Percentiles rank a stretch among this genome's conserved stretches.
Evolutionary conservation across 30 jellyfish, hydroid and myxozoan species (phyloP).

Genomic region (Euphysa ruthae): DNA sequence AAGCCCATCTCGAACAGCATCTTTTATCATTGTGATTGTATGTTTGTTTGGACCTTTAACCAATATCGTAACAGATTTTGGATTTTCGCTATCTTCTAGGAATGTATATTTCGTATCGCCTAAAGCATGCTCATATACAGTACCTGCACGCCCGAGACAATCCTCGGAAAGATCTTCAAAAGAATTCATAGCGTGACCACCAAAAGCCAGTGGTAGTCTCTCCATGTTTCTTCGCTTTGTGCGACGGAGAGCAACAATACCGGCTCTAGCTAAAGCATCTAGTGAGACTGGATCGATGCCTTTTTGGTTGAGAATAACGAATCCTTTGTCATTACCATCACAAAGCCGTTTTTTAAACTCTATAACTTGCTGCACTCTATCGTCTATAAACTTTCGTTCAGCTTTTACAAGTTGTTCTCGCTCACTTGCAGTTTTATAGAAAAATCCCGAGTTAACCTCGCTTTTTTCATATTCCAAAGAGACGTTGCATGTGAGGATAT

Average conservation of each 20-base stretch:
- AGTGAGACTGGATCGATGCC: slow-evolving; percentile 98
- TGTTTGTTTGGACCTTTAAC: slow-evolving; percentile 99
- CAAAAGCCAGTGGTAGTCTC: slow-evolving; percentile 87
- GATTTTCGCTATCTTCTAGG: slow-evolving; percentile 77
- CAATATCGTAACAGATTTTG: slow-evolving; percentile 85
- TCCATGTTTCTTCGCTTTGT: slow-evolving; percentile 99
- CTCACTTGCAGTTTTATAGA: slow-evolving; percentile 97
- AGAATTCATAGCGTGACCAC: slow-evolving; percentile 95
- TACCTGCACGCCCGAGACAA: slow-evolving; percentile 95
- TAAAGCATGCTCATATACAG: slow-evolving; percentile 86
- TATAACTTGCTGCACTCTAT: slow-evolving; percentile 71
- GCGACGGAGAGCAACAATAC: slow-evolving; percentile 94
- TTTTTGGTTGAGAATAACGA: slow-evolving; percentile 94
- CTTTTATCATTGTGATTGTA: slow-evolving; percentile 93
- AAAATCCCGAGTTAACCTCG: slow-evolving; percentile 98
- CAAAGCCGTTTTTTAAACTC: slow-evolving; percentile 81
- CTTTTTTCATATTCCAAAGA: slow-evolving; percentile 98
- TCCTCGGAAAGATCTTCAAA: slow-evolving; percentile 86
- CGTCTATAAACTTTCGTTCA: slow-evolving; percentile 86
- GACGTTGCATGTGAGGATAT: slow-evolving; percentile 92
- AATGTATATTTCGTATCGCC: slow-evolving; percentile 93
- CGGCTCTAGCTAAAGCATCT: slow-evolving; percentile 92
- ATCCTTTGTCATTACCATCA: slow-evolving; percentile 80
- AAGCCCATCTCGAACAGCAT: slow-evolving; percentile 99
- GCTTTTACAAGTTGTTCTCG: slow-evolving; percentile 88